phyloP scores from a whole-genome alignment of 1,140 invertebrate genomes.

The Camponotus pennsylvanicus region DNA sequence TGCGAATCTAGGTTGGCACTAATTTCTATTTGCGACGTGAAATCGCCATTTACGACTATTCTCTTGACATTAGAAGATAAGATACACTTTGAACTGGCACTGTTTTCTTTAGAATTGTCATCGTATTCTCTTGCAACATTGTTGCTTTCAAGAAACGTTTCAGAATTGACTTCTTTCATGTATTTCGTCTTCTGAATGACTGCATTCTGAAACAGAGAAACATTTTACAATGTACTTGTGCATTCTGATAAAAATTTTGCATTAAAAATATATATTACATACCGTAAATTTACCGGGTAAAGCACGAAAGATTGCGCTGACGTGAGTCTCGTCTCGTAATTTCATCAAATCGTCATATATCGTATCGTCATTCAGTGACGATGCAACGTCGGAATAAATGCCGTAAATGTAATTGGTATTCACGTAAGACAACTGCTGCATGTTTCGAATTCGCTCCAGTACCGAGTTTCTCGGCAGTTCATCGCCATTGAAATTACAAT shows the following conservation, averaged over 20 bases:
- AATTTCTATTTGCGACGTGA: conserved; percentile 29
- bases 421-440: conserved; percentile 79
- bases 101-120: conserved; percentile 11
- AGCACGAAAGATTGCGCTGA: not conserved
- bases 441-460: conserved; percentile 80
- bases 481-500: conserved; percentile 75
- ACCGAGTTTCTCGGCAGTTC: conserved; percentile 77
- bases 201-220: conserved; percentile 8
- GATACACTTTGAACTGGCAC: not conserved
- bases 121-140: not conserved
- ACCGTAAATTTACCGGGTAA: conserved; percentile 20
- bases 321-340: not conserved
- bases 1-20: conserved; percentile 11
- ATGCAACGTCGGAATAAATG: conserved; percentile 76
- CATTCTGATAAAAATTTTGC: not conserved
- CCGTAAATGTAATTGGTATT: conserved; percentile 77
- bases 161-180: not conserved
- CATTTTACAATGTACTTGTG: not conserved
- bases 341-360: conserved; percentile 75
- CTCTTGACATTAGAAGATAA: conserved; percentile 13
- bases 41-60: not conserved
- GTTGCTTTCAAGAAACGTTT: conserved; percentile 1
- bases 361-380: conserved; percentile 77
- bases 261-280: conserved; percentile 25
- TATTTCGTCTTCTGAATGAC: conserved; percentile 24